Conservation (phyloP, 2,888 invertebrate genomes). For the Calameuta pallipes region DNA sequence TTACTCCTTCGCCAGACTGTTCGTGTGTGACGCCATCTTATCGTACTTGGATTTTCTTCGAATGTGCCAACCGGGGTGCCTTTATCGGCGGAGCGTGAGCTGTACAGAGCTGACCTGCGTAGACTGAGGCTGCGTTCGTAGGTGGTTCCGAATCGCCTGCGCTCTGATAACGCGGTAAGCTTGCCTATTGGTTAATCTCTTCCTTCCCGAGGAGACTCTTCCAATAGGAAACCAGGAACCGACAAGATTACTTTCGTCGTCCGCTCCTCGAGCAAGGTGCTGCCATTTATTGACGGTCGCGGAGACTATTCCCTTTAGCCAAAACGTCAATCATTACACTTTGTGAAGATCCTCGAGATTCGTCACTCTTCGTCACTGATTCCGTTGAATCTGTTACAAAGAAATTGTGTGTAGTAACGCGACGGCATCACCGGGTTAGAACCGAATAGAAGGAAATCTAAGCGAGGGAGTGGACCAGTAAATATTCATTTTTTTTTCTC, state of each 20-base stretch:
- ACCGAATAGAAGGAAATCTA: background rate
- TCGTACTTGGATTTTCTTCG: conserved; percentile 20
- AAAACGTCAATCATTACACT: background rate
- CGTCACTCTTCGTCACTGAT: background rate
- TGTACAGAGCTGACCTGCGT: background rate
- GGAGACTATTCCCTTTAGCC: background rate
- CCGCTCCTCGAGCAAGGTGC: background rate
- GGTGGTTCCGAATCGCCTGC: conserved; percentile 1
- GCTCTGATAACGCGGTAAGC: conserved; percentile 4
- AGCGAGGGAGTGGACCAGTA: too few relatives aligned
- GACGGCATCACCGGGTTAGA: background rate
- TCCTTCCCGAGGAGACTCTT: background rate
- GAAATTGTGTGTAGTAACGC: background rate
- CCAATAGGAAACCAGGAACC: background rate
- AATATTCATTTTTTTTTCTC: background rate
- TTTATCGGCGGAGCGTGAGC: conserved; percentile 10
- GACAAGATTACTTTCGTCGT: background rate
- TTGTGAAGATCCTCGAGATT: background rate
- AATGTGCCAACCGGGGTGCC: conserved; percentile 1
- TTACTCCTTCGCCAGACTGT: conserved; percentile 6
- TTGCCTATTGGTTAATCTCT: background rate
- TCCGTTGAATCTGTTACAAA: background rate
- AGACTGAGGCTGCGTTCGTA: conserved; percentile 3
- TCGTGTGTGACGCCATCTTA: conserved; percentile 39
- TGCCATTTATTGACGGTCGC: background rate